Evolutionary conservation across 2,888 invertebrate species (phyloP), one percentile per base, ranked within the genome.

Genomic region (Microchrysa polita): DNA sequence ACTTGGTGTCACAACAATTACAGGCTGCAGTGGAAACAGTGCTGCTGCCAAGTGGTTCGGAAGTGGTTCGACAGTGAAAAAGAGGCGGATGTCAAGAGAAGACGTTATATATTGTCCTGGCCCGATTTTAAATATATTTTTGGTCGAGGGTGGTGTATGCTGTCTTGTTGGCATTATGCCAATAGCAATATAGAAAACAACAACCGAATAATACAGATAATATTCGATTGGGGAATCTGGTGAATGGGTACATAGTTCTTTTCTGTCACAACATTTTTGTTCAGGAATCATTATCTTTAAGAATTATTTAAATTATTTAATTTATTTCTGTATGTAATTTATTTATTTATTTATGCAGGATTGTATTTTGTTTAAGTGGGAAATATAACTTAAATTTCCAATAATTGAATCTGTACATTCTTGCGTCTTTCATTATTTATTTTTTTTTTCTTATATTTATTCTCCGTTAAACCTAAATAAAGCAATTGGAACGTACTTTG

Each of bases 1-100:
- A 92, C 79, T 88, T 95, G 53, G 94, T 95, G 2, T 93, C 94
- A 0, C 90, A 92, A 82, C 93, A 94, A 85, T 86, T 95, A 52
- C 89, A 90, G 79, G 76, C 83, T 79, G 85, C 84, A 22, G 83
- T 85, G 52, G 83, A 83, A 73, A 81, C 84, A 18, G 79, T 84
- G 12, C 82, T 85, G 74, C 79, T 81, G 73, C 83, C 84, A 42
- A 73, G 73, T 20, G 82, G 81, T 74, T 82, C 83, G 42, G 82
- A 83, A 75, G 83, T 84, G 67, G 83, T 83, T 40, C 77, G 82
- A 76, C 81, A 83, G 73, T 83, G 79, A 76, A 73, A 60, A 57
- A 44, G 48, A 9, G 27, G 5, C 7, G n/a, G 34, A 14, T 22
- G 59, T 23, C 60, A 22, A 72, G 53, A 34, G 52, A 27, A 67